A percentile compares a stretch with the other conserved stretches of the same genome.
phyloP scores from a whole-genome alignment of 2,888 invertebrate genomes.

The Luperina nickerlii region DNA sequence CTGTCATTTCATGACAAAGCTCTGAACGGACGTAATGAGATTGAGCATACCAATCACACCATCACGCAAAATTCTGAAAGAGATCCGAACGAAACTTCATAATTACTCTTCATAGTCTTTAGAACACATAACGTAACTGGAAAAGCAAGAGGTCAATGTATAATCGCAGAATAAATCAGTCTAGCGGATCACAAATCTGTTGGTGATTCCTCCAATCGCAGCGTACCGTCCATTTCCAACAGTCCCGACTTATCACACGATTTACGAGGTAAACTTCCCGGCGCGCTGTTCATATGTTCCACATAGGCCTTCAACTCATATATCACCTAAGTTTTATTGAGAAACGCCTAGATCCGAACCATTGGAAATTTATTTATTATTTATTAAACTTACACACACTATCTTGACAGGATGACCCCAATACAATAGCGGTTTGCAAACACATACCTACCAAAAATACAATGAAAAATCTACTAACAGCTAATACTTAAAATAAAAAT shows the following conservation, averaged over 20 bases:
- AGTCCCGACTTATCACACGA: conserved; percentile 70
- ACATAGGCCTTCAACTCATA: conserved; percentile 67
- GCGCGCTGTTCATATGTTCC: conserved; percentile 70
- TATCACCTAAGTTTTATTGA: conserved; percentile 69
- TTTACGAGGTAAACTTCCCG: conserved; percentile 76
- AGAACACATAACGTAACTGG: background rate
- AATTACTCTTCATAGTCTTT: background rate
- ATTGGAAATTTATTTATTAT: too few relatives aligned
- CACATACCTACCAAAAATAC: too few relatives aligned
- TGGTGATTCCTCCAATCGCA: conserved; percentile 42
- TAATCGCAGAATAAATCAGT: conserved; percentile 52
- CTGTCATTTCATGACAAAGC: background rate
- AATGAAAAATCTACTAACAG: too few relatives aligned
- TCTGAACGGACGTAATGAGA: background rate
- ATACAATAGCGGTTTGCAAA: too few relatives aligned
- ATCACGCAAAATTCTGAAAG: background rate
- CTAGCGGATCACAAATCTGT: conserved; percentile 28
- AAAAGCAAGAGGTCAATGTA: conserved; percentile 34
- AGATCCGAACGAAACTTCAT: background rate
- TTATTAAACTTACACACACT: too few relatives aligned
- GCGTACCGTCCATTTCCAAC: conserved; percentile 52
- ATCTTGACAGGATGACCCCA: too few relatives aligned
- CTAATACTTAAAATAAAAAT: too few relatives aligned
- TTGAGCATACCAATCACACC: background rate
- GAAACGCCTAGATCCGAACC: conserved; percentile 37